These are phyloP conservation scores for Laticauda laticaudata DNA, from an alignment of 2,113 vertebrate genomes.

Conservation along the genomic window DNA sequence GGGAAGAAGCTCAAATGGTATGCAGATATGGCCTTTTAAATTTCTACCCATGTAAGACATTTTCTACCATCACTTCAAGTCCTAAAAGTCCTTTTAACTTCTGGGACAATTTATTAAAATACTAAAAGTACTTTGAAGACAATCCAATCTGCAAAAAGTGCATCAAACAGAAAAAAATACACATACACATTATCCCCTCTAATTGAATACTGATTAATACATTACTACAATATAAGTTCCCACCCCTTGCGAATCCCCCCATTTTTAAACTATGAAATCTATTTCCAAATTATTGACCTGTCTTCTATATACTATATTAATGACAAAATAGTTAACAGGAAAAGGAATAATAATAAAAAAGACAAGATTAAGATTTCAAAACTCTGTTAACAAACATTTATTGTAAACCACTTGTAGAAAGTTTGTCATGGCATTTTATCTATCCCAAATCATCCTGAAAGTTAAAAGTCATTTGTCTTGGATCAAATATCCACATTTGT, in stretches of 20 bases:
- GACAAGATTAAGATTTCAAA: background rate
- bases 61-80: background rate
- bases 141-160: background rate
- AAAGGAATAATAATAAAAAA: background rate
- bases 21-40: background rate
- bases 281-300: background rate
- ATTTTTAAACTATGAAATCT: background rate
- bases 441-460: too few species aligned
- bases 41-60: background rate
- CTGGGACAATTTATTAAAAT: too few species aligned
- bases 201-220: too few species aligned
- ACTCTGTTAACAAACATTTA: background rate
- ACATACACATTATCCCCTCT: background rate
- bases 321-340: too few species aligned
- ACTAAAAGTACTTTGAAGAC: background rate
- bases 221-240: background rate
- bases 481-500: background rate
- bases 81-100: background rate
- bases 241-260: background rate
- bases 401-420: background rate
- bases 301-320: too few species aligned
- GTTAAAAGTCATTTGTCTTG: background rate
- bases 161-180: background rate
- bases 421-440: background rate
- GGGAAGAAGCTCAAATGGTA: conserved; percentile 72